These are phyloP conservation scores for Vireo griseus DNA, from an alignment of 2,797 vertebrate genomes.

Conservation along the genomic window DNA sequence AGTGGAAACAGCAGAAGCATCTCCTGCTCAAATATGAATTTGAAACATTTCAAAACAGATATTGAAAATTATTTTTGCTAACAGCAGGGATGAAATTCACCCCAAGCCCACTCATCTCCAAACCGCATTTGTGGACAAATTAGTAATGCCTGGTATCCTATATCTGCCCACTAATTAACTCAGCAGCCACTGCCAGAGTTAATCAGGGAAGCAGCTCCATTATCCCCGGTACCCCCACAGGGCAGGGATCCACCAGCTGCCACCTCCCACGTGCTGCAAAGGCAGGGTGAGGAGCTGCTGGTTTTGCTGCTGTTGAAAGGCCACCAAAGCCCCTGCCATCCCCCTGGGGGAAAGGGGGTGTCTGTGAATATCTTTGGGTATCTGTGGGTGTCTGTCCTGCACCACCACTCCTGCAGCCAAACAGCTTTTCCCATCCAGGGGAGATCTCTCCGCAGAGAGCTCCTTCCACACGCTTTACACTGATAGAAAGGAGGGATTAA, in stretches of 20 bases:
- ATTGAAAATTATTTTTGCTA: neutral
- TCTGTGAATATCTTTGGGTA: too few relatives aligned
- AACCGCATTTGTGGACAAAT: neutral
- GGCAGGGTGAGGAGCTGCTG: neutral
- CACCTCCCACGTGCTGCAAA: neutral
- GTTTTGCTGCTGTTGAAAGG: neutral
- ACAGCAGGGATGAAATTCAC: neutral
- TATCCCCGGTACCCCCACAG: neutral
- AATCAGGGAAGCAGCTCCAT: constrained; percentile 44
- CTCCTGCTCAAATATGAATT: neutral
- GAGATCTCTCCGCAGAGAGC: neutral
- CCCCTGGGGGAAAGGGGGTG: accelerated
- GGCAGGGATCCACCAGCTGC: constrained; percentile 8
- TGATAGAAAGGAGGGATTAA: neutral
- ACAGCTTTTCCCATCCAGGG: neutral
- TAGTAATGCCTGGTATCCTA: neutral
- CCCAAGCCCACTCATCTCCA: neutral
- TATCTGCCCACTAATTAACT: constrained; percentile 62
- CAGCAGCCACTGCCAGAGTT: constrained; percentile 29
- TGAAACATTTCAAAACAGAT: neutral
- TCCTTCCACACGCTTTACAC: neutral
- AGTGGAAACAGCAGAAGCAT: neutral
- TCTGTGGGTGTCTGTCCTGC: too few relatives aligned
- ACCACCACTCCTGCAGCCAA: accelerated
- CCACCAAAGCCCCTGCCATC: neutral